A percentile compares a stretch with the other conserved stretches of the same genome.
Evolutionary conservation across 92 coral and sea anemone genomes (phyloP).

Genomic region (Desmophyllum pertusum): DNA sequence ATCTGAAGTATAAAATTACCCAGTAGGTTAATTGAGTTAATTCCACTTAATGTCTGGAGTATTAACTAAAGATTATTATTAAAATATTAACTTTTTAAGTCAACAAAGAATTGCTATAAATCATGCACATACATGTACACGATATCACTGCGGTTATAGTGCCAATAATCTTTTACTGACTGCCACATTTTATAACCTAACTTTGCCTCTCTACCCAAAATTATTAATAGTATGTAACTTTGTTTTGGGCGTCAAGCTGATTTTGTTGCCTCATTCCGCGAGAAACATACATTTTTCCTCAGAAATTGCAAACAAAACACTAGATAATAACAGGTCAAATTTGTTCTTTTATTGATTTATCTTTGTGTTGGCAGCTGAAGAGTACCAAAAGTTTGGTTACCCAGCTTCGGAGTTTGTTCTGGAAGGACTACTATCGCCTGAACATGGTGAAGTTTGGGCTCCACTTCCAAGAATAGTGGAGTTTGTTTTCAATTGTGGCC

Average conservation of each 20-base stretch:
- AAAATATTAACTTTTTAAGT: no score
- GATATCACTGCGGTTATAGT: no score
- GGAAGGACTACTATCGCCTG: constrained; percentile 51
- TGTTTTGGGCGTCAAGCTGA: neutral
- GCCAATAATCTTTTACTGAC: no score
- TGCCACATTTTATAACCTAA: no score
- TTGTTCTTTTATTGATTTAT: neutral
- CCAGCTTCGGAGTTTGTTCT: constrained; percentile 73
- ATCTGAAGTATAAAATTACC: no score
- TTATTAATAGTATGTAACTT: neutral
- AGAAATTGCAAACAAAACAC: neutral
- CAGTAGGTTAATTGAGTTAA: no score
- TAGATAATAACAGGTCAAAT: neutral
- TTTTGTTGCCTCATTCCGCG: neutral
- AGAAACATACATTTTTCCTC: neutral
- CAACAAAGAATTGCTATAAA: no score
- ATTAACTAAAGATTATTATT: no score
- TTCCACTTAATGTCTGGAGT: no score
- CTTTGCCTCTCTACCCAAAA: no score
- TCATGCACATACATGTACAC: no score
- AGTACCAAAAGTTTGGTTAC: constrained; percentile 62
- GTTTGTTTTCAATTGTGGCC: constrained; percentile 61
- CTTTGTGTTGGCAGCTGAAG: constrained; percentile 46
- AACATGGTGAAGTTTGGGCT: constrained; percentile 59
- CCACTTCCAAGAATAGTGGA: constrained; percentile 72